A percentile compares a stretch with the other conserved stretches of the same genome.
Conservation (phyloP, 2,113 vertebrate genomes). For the Meriones unguiculatus region DNA sequence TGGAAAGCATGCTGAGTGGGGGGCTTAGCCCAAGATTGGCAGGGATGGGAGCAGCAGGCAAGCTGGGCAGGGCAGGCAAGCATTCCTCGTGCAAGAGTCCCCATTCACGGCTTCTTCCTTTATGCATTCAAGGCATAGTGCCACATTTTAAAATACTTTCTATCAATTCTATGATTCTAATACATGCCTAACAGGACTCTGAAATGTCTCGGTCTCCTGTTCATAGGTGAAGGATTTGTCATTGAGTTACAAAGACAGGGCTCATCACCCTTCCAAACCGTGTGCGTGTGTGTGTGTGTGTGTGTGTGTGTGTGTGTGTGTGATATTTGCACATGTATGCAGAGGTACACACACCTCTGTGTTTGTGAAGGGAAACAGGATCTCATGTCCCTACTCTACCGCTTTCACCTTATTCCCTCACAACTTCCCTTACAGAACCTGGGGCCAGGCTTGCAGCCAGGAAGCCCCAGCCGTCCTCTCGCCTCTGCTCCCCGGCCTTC, state of each 20-base stretch:
- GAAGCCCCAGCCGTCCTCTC: neutral
- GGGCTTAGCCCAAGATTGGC: neutral
- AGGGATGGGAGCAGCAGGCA: neutral
- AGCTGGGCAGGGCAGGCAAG: neutral
- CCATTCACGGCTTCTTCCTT: neutral
- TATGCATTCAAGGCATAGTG: neutral
- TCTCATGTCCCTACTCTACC: neutral
- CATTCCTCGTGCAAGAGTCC: neutral
- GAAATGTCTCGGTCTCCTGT: neutral
- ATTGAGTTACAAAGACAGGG: conserved; percentile 3
- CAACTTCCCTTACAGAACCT: neutral
- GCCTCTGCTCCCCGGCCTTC: neutral
- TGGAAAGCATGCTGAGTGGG: neutral
- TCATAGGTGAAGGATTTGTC: conserved; percentile 12
- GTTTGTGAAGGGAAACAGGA: neutral
- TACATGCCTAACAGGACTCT: neutral
- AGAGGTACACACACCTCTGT: neutral
- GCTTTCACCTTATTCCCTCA: neutral
- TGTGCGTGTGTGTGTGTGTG: neutral
- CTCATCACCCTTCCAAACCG: neutral
- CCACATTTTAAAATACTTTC: neutral
- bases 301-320: no score
- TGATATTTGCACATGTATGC: neutral
- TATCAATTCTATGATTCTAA: neutral
- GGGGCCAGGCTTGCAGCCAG: neutral